Evolutionary conservation across 1,140 invertebrate genomes (phyloP).

Genomic region (Eupeodes corollae): DNA sequence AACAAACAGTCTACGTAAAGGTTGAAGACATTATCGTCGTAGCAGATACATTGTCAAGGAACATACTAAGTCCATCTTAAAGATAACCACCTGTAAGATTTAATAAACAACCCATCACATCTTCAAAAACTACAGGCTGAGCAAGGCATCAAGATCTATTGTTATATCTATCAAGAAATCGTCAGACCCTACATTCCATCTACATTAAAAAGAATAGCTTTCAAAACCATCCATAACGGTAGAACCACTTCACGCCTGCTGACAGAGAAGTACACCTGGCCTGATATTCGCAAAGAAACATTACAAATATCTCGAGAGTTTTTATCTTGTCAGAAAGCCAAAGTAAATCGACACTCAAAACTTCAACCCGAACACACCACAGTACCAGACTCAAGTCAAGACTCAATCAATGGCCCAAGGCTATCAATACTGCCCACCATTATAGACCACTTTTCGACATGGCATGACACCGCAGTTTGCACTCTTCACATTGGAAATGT

Average conservation of each 20-base stretch:
- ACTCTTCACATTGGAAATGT: too few relatives aligned
- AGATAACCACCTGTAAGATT: not conserved
- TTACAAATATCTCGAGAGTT: not conserved
- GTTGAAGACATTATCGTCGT: conserved; percentile 30
- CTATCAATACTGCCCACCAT: conserved; percentile 18
- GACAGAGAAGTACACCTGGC: conserved; percentile 1
- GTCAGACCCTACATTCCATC: too few relatives aligned
- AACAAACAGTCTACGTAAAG: conserved; percentile 23
- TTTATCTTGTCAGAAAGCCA: not conserved
- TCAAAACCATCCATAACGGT: conserved; percentile 1
- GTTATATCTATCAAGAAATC: too few relatives aligned
- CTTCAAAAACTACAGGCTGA: conserved; percentile 5
- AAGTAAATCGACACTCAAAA: not conserved
- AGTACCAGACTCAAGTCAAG: not conserved
- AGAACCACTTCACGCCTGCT: not conserved
- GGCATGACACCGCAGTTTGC: too few relatives aligned
- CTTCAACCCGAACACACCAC: not conserved
- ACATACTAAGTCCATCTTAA: conserved; percentile 7
- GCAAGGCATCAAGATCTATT: not conserved
- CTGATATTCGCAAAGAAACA: not conserved
- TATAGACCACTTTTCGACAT: conserved; percentile 36
- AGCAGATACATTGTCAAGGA: conserved; percentile 25
- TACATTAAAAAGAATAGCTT: too few relatives aligned
- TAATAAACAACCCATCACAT: not conserved
- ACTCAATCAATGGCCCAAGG: conserved; percentile 28